phyloP scores from a whole-genome alignment of 1,140 invertebrate genomes.

The Diorhabda elongata region DNA sequence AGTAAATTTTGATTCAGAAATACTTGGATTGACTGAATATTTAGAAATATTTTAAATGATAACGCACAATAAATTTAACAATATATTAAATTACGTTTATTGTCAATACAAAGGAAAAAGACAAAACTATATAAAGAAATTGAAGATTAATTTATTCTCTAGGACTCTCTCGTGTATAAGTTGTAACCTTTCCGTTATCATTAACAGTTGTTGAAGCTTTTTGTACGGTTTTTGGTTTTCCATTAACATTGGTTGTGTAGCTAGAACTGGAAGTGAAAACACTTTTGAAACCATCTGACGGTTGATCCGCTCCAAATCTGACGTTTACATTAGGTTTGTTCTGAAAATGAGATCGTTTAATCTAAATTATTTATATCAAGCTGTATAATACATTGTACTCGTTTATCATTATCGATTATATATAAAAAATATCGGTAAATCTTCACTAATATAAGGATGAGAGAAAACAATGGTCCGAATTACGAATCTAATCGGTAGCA shows the following conservation, averaged over 20 bases:
- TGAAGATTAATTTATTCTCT: too few relatives aligned
- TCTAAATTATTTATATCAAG: background rate
- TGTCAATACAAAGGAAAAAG: too few relatives aligned
- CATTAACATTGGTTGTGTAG: constrained; percentile 55
- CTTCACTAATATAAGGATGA: too few relatives aligned
- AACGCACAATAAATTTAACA: too few relatives aligned
- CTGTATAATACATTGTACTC: background rate
- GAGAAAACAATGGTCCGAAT: too few relatives aligned
- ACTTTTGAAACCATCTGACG: constrained; percentile 49
- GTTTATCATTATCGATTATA: background rate
- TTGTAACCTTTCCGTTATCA: constrained; percentile 65
- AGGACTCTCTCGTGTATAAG: constrained; percentile 41
- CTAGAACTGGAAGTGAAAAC: constrained; percentile 64
- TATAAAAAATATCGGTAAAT: background rate
- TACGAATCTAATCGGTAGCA: too few relatives aligned
- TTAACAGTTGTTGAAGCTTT: constrained; percentile 63
- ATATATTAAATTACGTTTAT: too few relatives aligned
- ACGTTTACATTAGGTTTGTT: constrained; percentile 56
- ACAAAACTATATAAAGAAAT: too few relatives aligned
- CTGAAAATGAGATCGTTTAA: constrained; percentile 45
- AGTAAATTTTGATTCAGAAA: too few relatives aligned
- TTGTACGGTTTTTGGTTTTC: constrained; percentile 54
- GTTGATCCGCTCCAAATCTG: constrained; percentile 48
- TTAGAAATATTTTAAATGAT: too few relatives aligned
- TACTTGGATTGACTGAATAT: too few relatives aligned